Evolutionary conservation across 2,797 vertebrate species (phyloP), one percentile per base, ranked within the genome.

Genomic region (Heliangelus exortis): DNA sequence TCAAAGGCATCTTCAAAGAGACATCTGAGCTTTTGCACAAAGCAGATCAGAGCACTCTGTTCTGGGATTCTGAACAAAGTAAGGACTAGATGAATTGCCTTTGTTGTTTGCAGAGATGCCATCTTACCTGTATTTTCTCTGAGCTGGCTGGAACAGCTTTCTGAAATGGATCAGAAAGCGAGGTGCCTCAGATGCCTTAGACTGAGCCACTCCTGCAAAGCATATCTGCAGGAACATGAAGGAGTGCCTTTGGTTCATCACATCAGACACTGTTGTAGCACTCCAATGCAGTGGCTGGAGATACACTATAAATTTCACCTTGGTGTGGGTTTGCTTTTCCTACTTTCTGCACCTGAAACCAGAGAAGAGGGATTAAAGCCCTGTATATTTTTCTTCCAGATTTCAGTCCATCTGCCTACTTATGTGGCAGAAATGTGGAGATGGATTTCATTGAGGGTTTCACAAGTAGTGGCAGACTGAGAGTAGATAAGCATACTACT

Each of bases 391-490:
- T 90, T 69, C 31, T 91, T 67, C 20, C 76, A 45, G 48, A 22
- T 39, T 76, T 72, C 31, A 71, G 65, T 63, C 71, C 48, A 58
- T 87, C 47, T 89, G 28, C 15, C 6, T 84, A 5, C 9, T 73
- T 84, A 21, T 0, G 15, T 66, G 39, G 59, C 57, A 90, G 77
- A 66, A 87, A 79, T 55, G 31, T 0, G 1, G 67, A 59, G 39
- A 26, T 71, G 31, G 36, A 71, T 43, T 50, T 77, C 53, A 63
- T 36, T 89, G 57, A 48, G 73, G 63, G 36, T 76, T 45, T 79
- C 63, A 89, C 36, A 82, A 77, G 63, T 76, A 53, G 81, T 63
- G 74, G 53, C 50, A 86, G 91, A 82, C 63, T 58, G 54, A 84
- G 51, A 31, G 39, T 14, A 41, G 39, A 41, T 41, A 41, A 41